Base-by-base conservation (phyloP, 2,888 invertebrate species). In the Dorcus hopei region DNA sequence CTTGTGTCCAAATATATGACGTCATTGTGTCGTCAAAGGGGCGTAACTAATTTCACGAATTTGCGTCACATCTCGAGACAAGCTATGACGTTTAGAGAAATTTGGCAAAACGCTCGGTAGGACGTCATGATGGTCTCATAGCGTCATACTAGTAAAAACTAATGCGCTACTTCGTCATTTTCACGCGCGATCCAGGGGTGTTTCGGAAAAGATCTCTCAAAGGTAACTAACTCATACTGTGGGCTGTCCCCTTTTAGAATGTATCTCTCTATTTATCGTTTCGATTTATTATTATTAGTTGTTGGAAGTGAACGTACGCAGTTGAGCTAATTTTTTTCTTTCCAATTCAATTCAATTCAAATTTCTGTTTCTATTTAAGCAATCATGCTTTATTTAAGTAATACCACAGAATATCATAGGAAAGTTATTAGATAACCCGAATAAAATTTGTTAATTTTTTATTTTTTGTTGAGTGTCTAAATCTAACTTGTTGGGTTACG, bases 181-280 rank as follows among this genome's bases (percentile, higher is more conserved):
- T 78, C 82, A 82, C 83, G 81, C 82, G 83, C 81, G 81, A 80
- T 80, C 80, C 83, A 92, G 91, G 92, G 88, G 91, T 92, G 88
- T 92, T 91, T 91, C 91, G 92, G 91, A 92, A 92, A 91, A 90
- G 91, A 90, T 92, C 91, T 88, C 91, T 91, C 89, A 91, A 91
- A 92, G 92, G 91, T 91, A 91, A 91, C 88, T 88, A 85, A 79
- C 78, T 79, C 71, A 74, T 76, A 75, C 78, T 79, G 74, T 79
- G 76, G 77, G 78, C 78, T 79, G 78, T 77, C 78, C 79, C 79
- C 75, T 77, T 72, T 77, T 79, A 78, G 78, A 77, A 77, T 78
- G 77, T 76, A 67, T 75, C 67, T 77, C 70, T 77, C 70, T 73
- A 68, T 66, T 65, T 49, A 57, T 59, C 57, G 52, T 62, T 61